Conservation (phyloP, 2,113 vertebrate genomes). For the Strigops habroptila region DNA sequence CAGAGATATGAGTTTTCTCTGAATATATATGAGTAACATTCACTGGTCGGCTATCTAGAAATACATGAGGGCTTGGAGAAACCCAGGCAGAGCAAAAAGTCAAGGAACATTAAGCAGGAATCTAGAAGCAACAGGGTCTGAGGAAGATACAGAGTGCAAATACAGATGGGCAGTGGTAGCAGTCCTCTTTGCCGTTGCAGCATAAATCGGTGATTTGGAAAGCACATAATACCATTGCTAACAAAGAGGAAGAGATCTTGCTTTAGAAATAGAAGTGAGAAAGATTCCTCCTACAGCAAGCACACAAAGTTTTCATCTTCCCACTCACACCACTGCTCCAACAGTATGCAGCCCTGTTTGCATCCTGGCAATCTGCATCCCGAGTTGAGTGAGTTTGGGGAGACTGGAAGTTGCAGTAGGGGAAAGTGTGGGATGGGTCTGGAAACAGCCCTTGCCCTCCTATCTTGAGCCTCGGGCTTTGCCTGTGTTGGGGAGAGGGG, state of each 20-base stretch:
- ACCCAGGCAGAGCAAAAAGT: background rate
- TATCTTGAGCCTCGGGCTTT: background rate
- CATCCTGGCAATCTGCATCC: background rate
- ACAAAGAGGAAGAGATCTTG: conserved; percentile 47
- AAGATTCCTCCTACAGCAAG: conserved; percentile 60
- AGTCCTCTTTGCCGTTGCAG: background rate
- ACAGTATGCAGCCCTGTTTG: background rate
- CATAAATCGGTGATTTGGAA: conserved; percentile 7
- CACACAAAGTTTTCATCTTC: conserved; percentile 56
- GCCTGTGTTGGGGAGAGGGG: background rate
- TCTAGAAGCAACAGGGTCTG: background rate
- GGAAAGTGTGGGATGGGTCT: background rate
- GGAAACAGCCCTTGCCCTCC: background rate
- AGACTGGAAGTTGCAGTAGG: background rate
- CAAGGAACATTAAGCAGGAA: background rate
- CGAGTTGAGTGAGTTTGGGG: background rate
- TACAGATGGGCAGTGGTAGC: background rate
- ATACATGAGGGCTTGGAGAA: background rate
- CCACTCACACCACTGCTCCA: conserved; percentile 38
- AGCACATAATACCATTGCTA: background rate
- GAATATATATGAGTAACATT: background rate
- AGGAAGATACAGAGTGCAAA: background rate
- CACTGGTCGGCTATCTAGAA: background rate
- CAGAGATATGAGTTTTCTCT: background rate
- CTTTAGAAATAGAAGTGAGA: conserved; percentile 67